A percentile compares a stretch with the other conserved stretches of the same genome.
phyloP scores from a whole-genome alignment of 2,888 invertebrate genomes.

The Dusona sp. region DNA sequence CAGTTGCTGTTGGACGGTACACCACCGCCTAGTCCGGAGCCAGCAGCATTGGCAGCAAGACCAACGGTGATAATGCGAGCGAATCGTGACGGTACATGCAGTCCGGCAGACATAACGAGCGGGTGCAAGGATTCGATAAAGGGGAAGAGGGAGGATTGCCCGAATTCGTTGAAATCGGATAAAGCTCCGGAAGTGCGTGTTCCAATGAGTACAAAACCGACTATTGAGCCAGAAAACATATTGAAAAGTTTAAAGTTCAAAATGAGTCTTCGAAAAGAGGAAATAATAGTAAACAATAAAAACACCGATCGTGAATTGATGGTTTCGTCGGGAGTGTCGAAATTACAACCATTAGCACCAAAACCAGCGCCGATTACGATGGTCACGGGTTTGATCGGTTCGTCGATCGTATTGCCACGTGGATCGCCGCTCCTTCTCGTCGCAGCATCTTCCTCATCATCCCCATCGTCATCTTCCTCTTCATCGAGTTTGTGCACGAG shows the following conservation, averaged over 20 bases:
- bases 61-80: conserved; percentile 95
- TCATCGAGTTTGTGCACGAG: conserved; percentile 71
- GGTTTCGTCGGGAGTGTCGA: conserved; percentile 60
- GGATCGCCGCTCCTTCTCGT: conserved; percentile 77
- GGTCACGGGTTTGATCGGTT: conserved; percentile 79
- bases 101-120: conserved; percentile 76
- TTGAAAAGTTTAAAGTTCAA: conserved; percentile 90
- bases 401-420: conserved; percentile 81
- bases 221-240: conserved; percentile 86
- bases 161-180: background rate
- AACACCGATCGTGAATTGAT: conserved; percentile 86
- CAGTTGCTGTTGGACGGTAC: conserved; percentile 85
- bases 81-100: conserved; percentile 92
- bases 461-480: conserved; percentile 75
- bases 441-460: conserved; percentile 75
- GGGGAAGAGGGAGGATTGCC: background rate
- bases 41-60: conserved; percentile 80
- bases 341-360: conserved; percentile 79
- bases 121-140: background rate
- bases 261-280: conserved; percentile 88
- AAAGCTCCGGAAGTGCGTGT: background rate
- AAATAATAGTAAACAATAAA: conserved; percentile 88
- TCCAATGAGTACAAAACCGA: conserved; percentile 53
- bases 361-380: conserved; percentile 80
- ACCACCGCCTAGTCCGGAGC: conserved; percentile 86